These are phyloP conservation scores for Cardiocondyla obscurior DNA, from an alignment of 1,140 invertebrate species.

Conservation along the genomic window DNA sequence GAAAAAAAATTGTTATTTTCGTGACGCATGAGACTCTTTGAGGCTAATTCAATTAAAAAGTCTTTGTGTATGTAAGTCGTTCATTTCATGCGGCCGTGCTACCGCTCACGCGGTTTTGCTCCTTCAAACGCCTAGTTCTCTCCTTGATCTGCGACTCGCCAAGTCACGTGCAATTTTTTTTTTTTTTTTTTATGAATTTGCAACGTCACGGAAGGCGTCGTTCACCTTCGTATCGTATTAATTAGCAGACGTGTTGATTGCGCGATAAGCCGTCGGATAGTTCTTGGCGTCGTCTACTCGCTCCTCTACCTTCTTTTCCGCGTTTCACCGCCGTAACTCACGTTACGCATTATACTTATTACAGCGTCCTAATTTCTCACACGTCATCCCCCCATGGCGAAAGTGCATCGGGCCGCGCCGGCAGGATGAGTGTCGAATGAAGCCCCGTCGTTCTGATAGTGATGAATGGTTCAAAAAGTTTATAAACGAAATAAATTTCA, in stretches of 20 bases:
- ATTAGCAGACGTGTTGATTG: constrained; percentile 8
- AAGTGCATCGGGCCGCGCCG: neutral
- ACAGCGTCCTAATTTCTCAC: constrained; percentile 42
- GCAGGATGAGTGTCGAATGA: neutral
- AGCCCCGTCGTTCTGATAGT: constrained; percentile 24
- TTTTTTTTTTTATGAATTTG: neutral
- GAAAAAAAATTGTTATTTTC: constrained; percentile 32
- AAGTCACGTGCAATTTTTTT: neutral
- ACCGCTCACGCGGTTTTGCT: no score
- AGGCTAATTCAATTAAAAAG: constrained; percentile 9
- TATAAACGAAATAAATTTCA: constrained; percentile 53
- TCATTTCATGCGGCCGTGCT: neutral
- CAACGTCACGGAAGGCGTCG: neutral
- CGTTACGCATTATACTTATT: constrained; percentile 49
- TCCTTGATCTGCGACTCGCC: neutral
- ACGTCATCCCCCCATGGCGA: neutral
- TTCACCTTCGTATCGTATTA: neutral
- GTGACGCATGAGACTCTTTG: constrained; percentile 3
- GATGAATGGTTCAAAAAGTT: constrained; percentile 42
- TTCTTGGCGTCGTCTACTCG: constrained; percentile 5
- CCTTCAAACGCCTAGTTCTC: neutral
- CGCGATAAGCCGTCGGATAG: constrained; percentile 4
- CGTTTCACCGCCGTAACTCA: constrained; percentile 13
- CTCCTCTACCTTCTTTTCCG: neutral
- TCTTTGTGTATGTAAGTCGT: constrained; percentile 11